phyloP scores from a whole-genome alignment of 2,113 vertebrate genomes.

The Cacatua alba region DNA sequence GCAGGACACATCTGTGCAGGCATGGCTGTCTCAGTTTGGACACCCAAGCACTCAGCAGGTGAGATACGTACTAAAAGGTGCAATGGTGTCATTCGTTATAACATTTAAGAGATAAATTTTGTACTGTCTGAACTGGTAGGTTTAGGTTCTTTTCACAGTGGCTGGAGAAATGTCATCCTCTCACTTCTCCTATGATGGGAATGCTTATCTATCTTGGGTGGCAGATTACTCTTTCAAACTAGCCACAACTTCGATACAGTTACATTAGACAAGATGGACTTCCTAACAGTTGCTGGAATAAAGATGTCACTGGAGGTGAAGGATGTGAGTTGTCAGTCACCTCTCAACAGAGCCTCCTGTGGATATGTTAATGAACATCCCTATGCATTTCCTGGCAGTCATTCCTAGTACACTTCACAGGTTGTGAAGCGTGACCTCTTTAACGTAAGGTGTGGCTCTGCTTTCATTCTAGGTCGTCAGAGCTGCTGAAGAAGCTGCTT shows the following conservation, averaged over 20 bases:
- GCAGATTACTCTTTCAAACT: not conserved
- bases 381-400: not conserved
- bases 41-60: not conserved
- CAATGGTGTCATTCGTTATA: accelerated
- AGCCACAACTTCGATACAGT: not conserved
- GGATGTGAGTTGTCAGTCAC: not conserved
- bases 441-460: not conserved
- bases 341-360: not conserved
- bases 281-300: not conserved
- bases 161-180: not conserved
- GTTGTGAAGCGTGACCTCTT: not conserved
- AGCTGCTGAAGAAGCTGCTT: constrained; percentile 94
- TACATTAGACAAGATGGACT: not conserved
- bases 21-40: not conserved
- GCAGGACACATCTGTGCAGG: not conserved
- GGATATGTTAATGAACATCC: not conserved
- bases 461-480: constrained; percentile 87
- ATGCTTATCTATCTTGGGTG: not conserved
- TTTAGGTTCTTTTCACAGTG: not conserved
- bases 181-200: not conserved
- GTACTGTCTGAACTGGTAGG: not conserved
- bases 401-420: not conserved
- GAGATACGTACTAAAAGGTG: not conserved
- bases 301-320: not conserved
- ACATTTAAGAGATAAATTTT: not conserved